Base-by-base conservation (phyloP, 2,888 invertebrate genomes). In the Amorpha juglandis region DNA sequence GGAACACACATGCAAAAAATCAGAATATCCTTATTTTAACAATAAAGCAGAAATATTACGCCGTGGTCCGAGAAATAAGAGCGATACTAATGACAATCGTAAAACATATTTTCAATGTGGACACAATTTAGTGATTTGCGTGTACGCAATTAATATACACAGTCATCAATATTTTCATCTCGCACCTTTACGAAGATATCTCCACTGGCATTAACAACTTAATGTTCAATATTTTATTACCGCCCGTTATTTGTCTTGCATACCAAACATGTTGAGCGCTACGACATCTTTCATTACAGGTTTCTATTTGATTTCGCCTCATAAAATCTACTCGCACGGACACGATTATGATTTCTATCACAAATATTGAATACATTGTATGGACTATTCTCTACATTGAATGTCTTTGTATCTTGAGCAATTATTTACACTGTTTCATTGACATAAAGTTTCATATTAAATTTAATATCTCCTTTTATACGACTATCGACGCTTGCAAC, bases 271-370 rank as follows among this genome's bases (percentile, higher is more conserved):
- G 86, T 84, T 80, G 78, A 83, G 81, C 81, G 86, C 81, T 79
- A 88, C 82, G 88, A 89, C 89, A 90, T 91, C 90, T 89, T 90
- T 89, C 90, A 92, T 91, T 91, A 88, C 92, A 90, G 88, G 92
- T 92, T 92, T 93, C 93, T 92, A 93, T 92, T 93, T 92, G 92
- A 91, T 92, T 91, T 89, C 84, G 87, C 81, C 85, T 89, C 91
- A 90, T 91, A 91, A 90, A 91, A 88, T 82, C 76, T 79, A 84
- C 88, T 91, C 83, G 84, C 90, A 85, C 83, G 79, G 83, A 86
- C 80, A 80, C 86, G 90, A 91, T 91, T 91, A 90, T 82, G 91
- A 89, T 92, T 90, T 91, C 91, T 90, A 91, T 92, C 87, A 90
- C 90, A 91, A 89, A 88, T 89, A 88, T 86, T 84, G 45, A 51